These are phyloP conservation scores for Hydrozoanthus tunicans DNA, from an alignment of 64 coral and sea anemone species.

Conservation along the genomic window DNA sequence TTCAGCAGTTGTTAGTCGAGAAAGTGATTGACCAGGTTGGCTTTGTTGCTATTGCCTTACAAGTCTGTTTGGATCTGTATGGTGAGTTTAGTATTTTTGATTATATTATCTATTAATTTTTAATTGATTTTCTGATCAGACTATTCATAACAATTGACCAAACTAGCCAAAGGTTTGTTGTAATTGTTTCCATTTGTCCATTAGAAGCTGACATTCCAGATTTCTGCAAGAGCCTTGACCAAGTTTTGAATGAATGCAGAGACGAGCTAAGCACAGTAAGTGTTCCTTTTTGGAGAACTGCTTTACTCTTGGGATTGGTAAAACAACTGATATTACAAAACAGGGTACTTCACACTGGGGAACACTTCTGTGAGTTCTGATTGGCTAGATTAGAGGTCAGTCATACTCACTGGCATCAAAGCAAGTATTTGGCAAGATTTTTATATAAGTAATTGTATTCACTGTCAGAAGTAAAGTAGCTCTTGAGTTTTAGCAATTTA, in stretches of 20 bases:
- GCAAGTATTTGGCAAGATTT: no score
- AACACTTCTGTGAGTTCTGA: no score
- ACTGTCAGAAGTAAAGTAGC: no score
- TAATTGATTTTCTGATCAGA: background rate
- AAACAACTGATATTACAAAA: background rate
- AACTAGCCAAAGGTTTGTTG: background rate
- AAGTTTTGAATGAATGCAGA: slow-evolving; percentile 33
- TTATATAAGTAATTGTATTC: no score
- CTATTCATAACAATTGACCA: background rate
- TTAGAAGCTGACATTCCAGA: slow-evolving; percentile 15
- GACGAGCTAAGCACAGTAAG: slow-evolving; percentile 34
- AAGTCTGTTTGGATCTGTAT: slow-evolving; percentile 35
- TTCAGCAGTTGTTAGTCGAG: slow-evolving; percentile 29
- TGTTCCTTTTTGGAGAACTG: background rate
- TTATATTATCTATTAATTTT: background rate
- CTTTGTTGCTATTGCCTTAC: slow-evolving; percentile 15
- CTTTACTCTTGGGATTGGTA: background rate
- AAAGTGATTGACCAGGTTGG: slow-evolving; percentile 6
- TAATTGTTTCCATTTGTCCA: background rate
- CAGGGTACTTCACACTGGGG: background rate
- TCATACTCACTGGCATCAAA: background rate
- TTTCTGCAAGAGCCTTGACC: slow-evolving; percentile 18
- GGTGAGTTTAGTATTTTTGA: slow-evolving; percentile 3
- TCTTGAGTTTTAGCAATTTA: no score
- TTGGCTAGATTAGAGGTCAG: background rate